phyloP scores from a whole-genome alignment of 2,113 vertebrate genomes.

The Neotoma lepida region DNA sequence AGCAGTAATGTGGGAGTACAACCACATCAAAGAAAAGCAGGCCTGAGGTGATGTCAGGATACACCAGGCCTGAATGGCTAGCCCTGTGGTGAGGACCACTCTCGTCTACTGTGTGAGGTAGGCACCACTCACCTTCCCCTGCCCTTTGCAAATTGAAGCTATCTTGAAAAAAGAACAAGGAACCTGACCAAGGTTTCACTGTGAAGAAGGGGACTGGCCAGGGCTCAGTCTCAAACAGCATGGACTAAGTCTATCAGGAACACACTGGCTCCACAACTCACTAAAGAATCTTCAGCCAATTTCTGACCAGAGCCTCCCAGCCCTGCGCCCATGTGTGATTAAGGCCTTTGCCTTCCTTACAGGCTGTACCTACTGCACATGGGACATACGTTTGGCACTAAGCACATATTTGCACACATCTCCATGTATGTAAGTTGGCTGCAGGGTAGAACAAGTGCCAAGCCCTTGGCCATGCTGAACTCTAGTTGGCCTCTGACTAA shows the following conservation, averaged over 20 bases:
- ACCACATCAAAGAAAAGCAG: not conserved
- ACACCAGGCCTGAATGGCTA: too few species aligned
- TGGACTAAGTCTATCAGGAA: not conserved
- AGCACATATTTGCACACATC: too few species aligned
- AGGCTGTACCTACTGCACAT: accelerated
- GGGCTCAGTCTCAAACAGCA: accelerated
- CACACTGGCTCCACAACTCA: accelerated
- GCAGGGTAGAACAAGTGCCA: accelerated
- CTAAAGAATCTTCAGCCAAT: not conserved
- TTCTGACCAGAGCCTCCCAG: accelerated
- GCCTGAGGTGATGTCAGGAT: not conserved
- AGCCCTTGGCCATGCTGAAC: accelerated
- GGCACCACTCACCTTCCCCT: accelerated
- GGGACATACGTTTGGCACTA: accelerated
- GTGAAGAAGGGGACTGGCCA: accelerated
- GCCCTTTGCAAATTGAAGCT: not conserved
- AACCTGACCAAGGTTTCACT: too few species aligned
- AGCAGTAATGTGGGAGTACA: not conserved
- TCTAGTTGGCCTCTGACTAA: accelerated
- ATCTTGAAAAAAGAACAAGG: not conserved
- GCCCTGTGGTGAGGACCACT: too few species aligned
- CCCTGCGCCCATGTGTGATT: too few species aligned
- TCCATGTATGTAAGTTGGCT: too few species aligned
- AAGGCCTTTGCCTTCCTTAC: too few species aligned
- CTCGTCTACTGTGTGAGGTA: not conserved